Percentiles rank a stretch among this genome's conserved stretches.
These are phyloP conservation scores for Antechinus stuartii DNA, from an alignment of 2,113 vertebrate genomes.

Conservation along the genomic window DNA sequence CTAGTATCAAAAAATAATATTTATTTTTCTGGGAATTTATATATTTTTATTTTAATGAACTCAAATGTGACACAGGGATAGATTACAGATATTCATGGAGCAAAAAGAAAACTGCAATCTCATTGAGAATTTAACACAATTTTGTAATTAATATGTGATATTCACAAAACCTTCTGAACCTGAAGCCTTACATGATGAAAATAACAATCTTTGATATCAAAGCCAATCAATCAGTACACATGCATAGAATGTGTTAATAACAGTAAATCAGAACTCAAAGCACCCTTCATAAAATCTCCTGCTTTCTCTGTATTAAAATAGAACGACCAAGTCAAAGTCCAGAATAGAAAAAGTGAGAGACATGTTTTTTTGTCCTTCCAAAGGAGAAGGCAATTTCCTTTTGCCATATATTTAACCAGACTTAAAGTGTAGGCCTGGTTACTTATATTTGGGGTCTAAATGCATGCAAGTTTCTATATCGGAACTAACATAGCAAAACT, in stretches of 20 bases:
- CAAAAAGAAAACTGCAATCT: conserved; percentile 46
- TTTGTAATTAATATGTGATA: conserved; percentile 61
- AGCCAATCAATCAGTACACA: conserved; percentile 77
- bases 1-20: background rate
- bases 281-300: conserved; percentile 70
- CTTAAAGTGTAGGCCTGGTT: conserved; percentile 62
- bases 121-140: conserved; percentile 21
- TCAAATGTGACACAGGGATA: conserved; percentile 51
- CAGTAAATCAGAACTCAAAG: conserved; percentile 70
- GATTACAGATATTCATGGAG: conserved; percentile 62
- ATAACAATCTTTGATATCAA: conserved; percentile 74
- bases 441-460: conserved; percentile 66
- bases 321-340: conserved; percentile 66
- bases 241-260: conserved; percentile 65
- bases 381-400: conserved; percentile 66
- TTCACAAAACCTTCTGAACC: conserved; percentile 67
- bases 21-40: conserved; percentile 38
- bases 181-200: conserved; percentile 69
- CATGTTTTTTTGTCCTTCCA: conserved; percentile 55
- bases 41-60: conserved; percentile 33
- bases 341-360: conserved; percentile 64
- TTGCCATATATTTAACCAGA: conserved; percentile 60
- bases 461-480: conserved; percentile 69
- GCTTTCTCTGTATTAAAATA: conserved; percentile 61
- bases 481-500: conserved; percentile 74